Evolutionary conservation across 2,797 vertebrate species (phyloP).

Genomic region (Taenioides sp.): DNA sequence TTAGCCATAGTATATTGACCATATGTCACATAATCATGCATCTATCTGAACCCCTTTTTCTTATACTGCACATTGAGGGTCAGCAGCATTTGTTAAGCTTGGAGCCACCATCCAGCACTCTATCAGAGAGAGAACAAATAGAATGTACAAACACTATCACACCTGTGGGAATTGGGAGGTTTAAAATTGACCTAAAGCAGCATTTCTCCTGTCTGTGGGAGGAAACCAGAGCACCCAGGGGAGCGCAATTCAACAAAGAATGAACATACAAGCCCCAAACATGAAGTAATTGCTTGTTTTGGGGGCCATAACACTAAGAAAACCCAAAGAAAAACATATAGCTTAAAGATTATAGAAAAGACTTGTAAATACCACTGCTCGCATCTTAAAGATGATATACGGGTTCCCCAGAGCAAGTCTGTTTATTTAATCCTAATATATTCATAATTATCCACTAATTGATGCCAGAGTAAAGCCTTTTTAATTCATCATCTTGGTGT

Average conservation of each 20-base stretch:
- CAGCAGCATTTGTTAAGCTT: conserved; percentile 32
- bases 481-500: conserved; percentile 71
- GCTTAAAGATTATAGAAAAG: conserved; percentile 43
- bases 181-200: conserved; percentile 36
- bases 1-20: background rate
- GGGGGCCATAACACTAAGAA: conserved; percentile 14
- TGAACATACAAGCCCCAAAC: conserved; percentile 9
- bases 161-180: conserved; percentile 35
- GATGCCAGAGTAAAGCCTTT: conserved; percentile 70
- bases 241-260: conserved; percentile 17
- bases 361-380: conserved; percentile 56
- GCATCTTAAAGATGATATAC: conserved; percentile 63
- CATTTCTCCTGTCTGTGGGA: conserved; percentile 22
- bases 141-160: conserved; percentile 30
- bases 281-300: conserved; percentile 9
- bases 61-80: conserved; percentile 31
- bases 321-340: conserved; percentile 20
- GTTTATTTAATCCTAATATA: conserved; percentile 77
- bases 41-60: background rate
- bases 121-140: conserved; percentile 41
- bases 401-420: conserved; percentile 65
- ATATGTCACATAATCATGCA: conserved; percentile 10
- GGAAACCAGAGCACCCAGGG: conserved; percentile 29
- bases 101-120: conserved; percentile 34
- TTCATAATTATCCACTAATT: conserved; percentile 80